Conservation (phyloP, 1,140 invertebrate genomes). For the Zaprionus kolodkinae region DNA sequence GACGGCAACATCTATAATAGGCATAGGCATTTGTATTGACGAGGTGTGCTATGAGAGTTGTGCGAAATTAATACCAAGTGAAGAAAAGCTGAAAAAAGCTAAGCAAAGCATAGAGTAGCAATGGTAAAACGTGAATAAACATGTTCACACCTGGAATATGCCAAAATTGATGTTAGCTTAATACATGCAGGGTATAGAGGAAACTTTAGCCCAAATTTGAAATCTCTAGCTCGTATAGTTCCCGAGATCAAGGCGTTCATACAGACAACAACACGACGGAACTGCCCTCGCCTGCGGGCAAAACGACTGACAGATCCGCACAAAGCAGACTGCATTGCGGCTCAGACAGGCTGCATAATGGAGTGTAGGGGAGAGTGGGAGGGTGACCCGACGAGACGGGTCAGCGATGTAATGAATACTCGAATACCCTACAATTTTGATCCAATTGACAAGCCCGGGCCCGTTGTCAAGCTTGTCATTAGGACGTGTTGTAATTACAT, state of each 20-base stretch:
- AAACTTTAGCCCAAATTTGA: not conserved
- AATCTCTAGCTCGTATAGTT: not conserved
- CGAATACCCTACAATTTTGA: slow-evolving; percentile 22
- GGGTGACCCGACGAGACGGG: not conserved
- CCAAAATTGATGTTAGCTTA: too few species aligned
- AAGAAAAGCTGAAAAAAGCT: too few species aligned
- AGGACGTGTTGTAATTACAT: slow-evolving; percentile 32
- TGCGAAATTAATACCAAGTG: too few species aligned
- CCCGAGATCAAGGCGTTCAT: not conserved
- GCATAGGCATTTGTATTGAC: slow-evolving; percentile 9
- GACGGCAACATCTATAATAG: slow-evolving; percentile 15
- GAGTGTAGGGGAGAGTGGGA: slow-evolving; percentile 3
- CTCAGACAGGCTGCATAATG: slow-evolving; percentile 61
- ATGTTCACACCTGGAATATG: too few species aligned
- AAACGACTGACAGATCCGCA: slow-evolving; percentile 17
- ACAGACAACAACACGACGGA: not conserved
- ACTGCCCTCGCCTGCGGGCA: not conserved
- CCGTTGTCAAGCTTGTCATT: slow-evolving; percentile 37
- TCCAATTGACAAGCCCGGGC: slow-evolving; percentile 28
- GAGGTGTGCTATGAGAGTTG: slow-evolving; percentile 20
- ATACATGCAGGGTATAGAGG: not conserved
- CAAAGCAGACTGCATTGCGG: slow-evolving; percentile 47
- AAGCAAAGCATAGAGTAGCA: too few species aligned
- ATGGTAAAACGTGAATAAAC: not conserved
- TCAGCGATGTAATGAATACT: slow-evolving; percentile 14